Conservation (phyloP, 2,797 vertebrate genomes). For the Hydrophis major region DNA sequence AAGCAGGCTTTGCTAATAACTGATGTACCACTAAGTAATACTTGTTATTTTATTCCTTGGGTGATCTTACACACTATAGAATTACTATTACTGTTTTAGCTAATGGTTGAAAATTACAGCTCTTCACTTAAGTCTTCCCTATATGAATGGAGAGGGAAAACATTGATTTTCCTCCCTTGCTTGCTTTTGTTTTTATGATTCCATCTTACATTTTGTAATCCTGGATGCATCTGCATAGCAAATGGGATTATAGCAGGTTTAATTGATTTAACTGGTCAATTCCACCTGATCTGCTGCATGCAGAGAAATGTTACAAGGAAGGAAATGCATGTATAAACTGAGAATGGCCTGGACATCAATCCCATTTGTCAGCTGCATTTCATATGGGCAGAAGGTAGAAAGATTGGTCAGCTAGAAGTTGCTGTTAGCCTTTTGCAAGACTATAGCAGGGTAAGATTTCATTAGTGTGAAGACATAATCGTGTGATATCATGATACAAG, state of each 20-base stretch:
- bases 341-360: not conserved
- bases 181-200: not conserved
- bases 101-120: not conserved
- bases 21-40: not conserved
- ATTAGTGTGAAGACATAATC: too few relatives aligned
- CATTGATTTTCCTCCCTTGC: not conserved
- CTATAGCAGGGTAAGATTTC: too few relatives aligned
- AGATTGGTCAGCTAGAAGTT: not conserved
- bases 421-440: too few relatives aligned
- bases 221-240: not conserved
- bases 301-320: not conserved
- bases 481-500: too few relatives aligned
- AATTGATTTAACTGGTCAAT: not conserved
- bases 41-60: not conserved
- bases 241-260: not conserved
- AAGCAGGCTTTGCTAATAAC: not conserved
- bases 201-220: not conserved
- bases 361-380: not conserved
- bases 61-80: not conserved
- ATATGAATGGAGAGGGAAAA: not conserved
- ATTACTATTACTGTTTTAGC: not conserved
- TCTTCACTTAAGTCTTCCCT: not conserved
- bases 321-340: not conserved
- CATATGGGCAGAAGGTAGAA: not conserved
- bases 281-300: not conserved